Conservation (phyloP, 92 coral and sea anemone genomes). For the Epizoanthus scotinus region DNA sequence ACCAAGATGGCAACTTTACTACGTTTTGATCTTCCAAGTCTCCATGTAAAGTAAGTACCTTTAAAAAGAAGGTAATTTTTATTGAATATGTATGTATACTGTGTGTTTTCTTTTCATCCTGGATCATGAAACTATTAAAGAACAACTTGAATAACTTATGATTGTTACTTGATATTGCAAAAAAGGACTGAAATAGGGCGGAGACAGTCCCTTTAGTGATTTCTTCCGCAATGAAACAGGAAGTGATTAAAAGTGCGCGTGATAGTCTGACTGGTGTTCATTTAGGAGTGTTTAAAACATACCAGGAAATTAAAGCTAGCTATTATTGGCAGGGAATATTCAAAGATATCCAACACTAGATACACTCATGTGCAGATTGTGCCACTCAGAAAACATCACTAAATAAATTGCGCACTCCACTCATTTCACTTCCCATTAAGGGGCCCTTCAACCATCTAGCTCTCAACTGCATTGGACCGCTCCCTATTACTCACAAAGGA, state of each 20-base stretch:
- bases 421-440: conserved; percentile 27
- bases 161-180: too few species aligned
- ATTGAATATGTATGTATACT: background rate
- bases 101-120: background rate
- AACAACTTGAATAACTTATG: too few species aligned
- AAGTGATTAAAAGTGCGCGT: conserved; percentile 24
- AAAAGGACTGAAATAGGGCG: too few species aligned
- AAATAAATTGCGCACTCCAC: conserved; percentile 5
- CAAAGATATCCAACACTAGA: conserved; percentile 47
- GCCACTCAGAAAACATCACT: conserved; percentile 38
- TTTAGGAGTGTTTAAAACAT: conserved; percentile 44
- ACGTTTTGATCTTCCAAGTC: background rate
- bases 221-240: conserved; percentile 6
- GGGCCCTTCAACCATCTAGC: conserved; percentile 22
- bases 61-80: background rate
- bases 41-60: background rate
- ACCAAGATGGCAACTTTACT: conserved; percentile 6
- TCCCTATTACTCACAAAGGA: conserved; percentile 33
- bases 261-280: conserved; percentile 38
- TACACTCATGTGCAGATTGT: conserved; percentile 33
- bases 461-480: conserved; percentile 47
- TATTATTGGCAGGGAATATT: conserved; percentile 51
- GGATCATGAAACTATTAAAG: too few species aligned
- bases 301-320: conserved; percentile 7
- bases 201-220: too few species aligned